These are phyloP conservation scores for Psilopogon haemacephalus DNA, from an alignment of 2,113 vertebrate genomes.

Conservation along the genomic window DNA sequence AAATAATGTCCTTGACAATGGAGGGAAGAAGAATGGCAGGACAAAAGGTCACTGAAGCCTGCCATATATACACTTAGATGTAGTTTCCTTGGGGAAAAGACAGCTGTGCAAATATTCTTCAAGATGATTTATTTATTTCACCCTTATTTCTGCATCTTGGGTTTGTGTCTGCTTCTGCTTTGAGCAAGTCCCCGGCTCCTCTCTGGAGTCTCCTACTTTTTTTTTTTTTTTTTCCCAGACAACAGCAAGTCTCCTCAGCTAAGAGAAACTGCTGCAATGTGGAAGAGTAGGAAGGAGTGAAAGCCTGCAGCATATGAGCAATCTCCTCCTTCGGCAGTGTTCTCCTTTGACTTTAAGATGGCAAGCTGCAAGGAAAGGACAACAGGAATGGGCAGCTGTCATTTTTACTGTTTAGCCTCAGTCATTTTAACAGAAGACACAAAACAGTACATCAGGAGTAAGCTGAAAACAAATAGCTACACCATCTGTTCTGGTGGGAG, in stretches of 20 bases:
- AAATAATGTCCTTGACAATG: background rate
- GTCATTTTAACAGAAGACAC: conserved; percentile 12
- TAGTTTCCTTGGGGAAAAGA: background rate
- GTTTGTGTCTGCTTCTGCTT: background rate
- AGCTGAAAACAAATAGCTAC: conserved; percentile 20
- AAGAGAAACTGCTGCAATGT: background rate
- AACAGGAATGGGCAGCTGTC: conserved; percentile 45
- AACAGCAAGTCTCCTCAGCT: background rate
- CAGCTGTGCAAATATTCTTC: background rate
- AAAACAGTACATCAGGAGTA: conserved; percentile 23
- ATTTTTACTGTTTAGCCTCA: conserved; percentile 23
- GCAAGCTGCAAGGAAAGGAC: conserved; percentile 12
- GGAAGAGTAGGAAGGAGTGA: background rate
- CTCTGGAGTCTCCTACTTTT: background rate
- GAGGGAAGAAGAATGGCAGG: background rate
- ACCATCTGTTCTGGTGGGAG: conserved; percentile 61
- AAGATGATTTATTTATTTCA: background rate
- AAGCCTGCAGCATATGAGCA: conserved; percentile 50
- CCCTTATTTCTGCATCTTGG: background rate
- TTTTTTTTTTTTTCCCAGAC: background rate
- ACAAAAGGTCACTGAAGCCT: background rate
- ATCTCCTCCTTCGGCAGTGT: background rate
- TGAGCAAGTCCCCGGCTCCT: background rate
- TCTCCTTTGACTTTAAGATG: background rate
- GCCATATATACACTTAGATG: background rate